Evolutionary conservation across 2,888 invertebrate species (phyloP), one percentile per base, ranked within the genome.

Genomic region (Xylota sylvarum): DNA sequence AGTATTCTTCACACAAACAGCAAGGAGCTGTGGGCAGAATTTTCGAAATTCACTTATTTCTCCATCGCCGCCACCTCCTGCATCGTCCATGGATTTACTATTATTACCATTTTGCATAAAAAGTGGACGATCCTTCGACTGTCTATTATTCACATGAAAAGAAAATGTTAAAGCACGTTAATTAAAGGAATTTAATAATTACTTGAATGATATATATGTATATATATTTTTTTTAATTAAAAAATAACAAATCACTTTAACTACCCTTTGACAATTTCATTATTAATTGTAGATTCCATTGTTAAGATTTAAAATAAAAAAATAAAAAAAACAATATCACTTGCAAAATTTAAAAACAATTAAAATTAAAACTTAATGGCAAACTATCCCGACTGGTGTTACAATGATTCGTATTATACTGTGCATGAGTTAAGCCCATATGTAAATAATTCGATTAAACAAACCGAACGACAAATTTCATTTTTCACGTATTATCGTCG

Each of bases 1-100:
- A 78, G 96, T 93, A 92, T 97, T 97, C 92, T 97, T 97, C 19
- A 96, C 96, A 89, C 95, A 94, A 32, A 96, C 96, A n/a, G 97
- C 97, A 88, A 96, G 90, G 88, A 96, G 93, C 93, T 97, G 96
- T 1, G 96, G 96, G 58, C 95, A 90, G 0, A 95, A 95, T n/a
- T 93, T 93, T 43, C 93, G 92, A 83, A 94, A 93, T 89, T 94
- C 93, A 88, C 90, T 90, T 37, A 92, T 90, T 89, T 92, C 91
- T 67, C 88, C 74, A 50, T 90, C 86, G 69, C 30, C 73, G n/a
- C 73, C 62, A 30, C 56, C 67, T 10, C 14, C 46, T 14, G n/a
- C 67, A 17, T 86, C 89, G 88, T 43, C 89, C 78, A 87, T 87
- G 73, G 79, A 85, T 77, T 77, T 69, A 10, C 85, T 30, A 78